These are phyloP conservation scores for Copidosoma floridanum DNA, from an alignment of 1,140 invertebrate species.

Conservation along the genomic window DNA sequence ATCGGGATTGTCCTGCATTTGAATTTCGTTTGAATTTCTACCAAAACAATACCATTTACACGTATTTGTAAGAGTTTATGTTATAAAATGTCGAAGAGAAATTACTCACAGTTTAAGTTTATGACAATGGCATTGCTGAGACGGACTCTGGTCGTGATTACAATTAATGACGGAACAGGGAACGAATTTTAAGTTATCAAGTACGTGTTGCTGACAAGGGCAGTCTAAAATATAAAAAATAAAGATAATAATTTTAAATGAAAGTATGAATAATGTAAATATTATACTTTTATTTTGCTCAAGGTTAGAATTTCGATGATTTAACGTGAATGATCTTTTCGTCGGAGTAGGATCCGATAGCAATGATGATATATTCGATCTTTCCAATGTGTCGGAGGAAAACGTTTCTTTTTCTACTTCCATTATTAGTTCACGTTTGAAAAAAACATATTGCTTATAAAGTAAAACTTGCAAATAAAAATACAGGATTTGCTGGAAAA, in stretches of 20 bases:
- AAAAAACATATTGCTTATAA: slow-evolving; percentile 5
- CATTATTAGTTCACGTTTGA: slow-evolving; percentile 27
- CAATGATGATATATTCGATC: slow-evolving; percentile 37
- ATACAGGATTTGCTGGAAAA: too few species aligned
- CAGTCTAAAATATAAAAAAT: slow-evolving; percentile 18
- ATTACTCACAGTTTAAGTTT: slow-evolving; percentile 8
- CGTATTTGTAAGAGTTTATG: too few species aligned
- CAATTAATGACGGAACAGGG: background rate
- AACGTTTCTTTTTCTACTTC: slow-evolving; percentile 31
- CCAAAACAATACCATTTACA: too few species aligned
- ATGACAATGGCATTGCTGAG: background rate
- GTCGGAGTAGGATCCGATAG: slow-evolving; percentile 27
- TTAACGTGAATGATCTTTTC: background rate
- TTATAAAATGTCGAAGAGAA: too few species aligned
- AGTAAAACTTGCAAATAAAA: slow-evolving; percentile 29
- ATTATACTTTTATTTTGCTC: background rate
- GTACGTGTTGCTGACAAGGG: background rate
- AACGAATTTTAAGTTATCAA: background rate
- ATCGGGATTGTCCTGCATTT: background rate
- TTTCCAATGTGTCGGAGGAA: slow-evolving; percentile 37
- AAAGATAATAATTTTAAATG: too few species aligned
- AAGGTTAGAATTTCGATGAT: slow-evolving; percentile 2
- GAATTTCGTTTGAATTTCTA: background rate
- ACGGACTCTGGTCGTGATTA: background rate
- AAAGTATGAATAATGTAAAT: background rate